Conservation (phyloP, 2,797 vertebrate genomes). For the Enteromius anoplus region DNA sequence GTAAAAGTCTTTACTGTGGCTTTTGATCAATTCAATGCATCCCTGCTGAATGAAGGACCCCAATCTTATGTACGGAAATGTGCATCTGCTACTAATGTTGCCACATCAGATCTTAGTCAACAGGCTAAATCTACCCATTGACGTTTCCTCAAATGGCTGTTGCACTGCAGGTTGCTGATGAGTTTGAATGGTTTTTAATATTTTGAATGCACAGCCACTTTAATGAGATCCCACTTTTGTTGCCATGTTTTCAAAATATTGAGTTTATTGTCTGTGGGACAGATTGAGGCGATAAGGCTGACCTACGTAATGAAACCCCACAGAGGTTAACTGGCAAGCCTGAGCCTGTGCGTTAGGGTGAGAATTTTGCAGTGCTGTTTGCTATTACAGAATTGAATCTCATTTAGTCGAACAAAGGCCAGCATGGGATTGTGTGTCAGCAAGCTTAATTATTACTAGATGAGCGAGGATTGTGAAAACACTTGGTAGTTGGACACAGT, state of each 20-base stretch:
- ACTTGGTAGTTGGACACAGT: conserved; percentile 34
- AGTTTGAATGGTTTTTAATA: neutral
- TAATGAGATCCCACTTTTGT: conserved; percentile 8
- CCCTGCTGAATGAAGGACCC: neutral
- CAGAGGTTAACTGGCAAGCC: conserved; percentile 54
- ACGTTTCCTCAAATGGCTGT: neutral
- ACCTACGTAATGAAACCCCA: conserved; percentile 38
- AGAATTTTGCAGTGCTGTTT: conserved; percentile 52
- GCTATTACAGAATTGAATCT: conserved; percentile 33
- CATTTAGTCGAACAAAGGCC: conserved; percentile 53
- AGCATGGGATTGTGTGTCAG: conserved; percentile 52
- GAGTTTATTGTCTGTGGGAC: conserved; percentile 26
- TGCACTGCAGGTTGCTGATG: neutral
- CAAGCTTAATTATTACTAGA: conserved; percentile 59
- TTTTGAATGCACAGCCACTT: neutral
- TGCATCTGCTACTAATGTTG: neutral
- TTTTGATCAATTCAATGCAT: neutral
- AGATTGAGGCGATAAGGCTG: conserved; percentile 27
- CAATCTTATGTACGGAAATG: neutral
- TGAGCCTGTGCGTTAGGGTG: conserved; percentile 49
- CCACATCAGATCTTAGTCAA: neutral
- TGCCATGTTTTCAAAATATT: conserved; percentile 19
- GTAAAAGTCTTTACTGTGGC: neutral
- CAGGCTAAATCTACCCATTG: neutral
- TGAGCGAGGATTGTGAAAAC: conserved; percentile 54